phyloP scores from a whole-genome alignment of 2,113 vertebrate genomes.

The Neogobius melanostomus region DNA sequence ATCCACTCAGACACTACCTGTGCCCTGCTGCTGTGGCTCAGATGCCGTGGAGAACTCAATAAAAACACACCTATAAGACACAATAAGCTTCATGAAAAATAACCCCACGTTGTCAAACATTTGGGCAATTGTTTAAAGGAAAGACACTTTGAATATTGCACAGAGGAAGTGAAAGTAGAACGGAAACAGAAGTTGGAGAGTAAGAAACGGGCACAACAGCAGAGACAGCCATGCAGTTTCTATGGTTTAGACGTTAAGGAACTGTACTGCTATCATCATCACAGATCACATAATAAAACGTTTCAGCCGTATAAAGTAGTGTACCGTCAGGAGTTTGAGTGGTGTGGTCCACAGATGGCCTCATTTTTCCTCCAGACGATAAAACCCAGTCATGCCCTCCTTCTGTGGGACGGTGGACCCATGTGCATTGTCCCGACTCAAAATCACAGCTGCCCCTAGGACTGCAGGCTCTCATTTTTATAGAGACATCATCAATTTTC shows the following conservation, averaged over 20 bases:
- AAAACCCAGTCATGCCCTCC: slow-evolving; percentile 67
- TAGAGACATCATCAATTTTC: slow-evolving; percentile 72
- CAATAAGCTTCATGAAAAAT: slow-evolving; percentile 6
- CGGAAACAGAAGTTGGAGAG: slow-evolving; percentile 36
- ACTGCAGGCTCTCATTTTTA: slow-evolving; percentile 59
- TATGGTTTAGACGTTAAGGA: not conserved
- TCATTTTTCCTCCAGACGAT: slow-evolving; percentile 52
- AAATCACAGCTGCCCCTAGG: slow-evolving; percentile 74
- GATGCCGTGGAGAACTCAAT: slow-evolving; percentile 57
- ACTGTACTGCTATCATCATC: too few relatives aligned
- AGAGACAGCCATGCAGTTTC: not conserved
- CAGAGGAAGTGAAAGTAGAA: slow-evolving; percentile 9
- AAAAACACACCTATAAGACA: slow-evolving; percentile 66
- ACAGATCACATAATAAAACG: too few relatives aligned
- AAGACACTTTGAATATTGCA: not conserved
- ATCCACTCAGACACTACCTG: slow-evolving; percentile 72
- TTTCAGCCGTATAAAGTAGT: not conserved
- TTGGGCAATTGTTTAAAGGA: not conserved
- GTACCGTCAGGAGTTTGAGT: slow-evolving; percentile 67
- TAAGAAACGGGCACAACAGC: slow-evolving; percentile 11
- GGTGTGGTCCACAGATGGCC: slow-evolving; percentile 66
- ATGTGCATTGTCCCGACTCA: slow-evolving; percentile 72
- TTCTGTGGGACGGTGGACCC: slow-evolving; percentile 57
- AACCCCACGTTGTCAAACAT: not conserved
- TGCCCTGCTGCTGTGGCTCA: slow-evolving; percentile 37